phyloP scores from a whole-genome alignment of 2,113 vertebrate species.

The Tupaia tana region DNA sequence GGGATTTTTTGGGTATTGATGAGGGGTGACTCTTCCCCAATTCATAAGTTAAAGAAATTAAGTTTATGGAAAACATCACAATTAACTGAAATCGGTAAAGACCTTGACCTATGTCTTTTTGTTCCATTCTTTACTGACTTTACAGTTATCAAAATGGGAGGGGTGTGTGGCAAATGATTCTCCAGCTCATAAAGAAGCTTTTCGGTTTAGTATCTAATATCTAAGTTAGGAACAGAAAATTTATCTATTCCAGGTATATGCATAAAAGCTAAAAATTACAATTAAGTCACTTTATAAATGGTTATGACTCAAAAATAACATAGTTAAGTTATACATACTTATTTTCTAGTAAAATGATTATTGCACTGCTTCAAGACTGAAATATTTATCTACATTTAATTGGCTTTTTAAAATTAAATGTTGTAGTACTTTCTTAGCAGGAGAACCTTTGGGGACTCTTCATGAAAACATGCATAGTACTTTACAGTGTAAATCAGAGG shows the following conservation, averaged over 20 bases:
- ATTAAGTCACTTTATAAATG: constrained; percentile 39
- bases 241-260: constrained; percentile 23
- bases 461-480: background rate
- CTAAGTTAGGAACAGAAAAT: background rate
- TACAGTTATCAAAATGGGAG: background rate
- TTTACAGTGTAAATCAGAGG: constrained; percentile 7
- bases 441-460: background rate
- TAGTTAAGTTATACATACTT: background rate
- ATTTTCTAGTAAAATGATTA: constrained; percentile 14
- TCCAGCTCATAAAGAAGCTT: background rate
- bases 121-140: background rate
- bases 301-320: background rate
- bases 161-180: background rate
- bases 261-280: constrained; percentile 22
- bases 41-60: background rate
- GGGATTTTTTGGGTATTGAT: background rate
- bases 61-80: background rate
- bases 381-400: background rate
- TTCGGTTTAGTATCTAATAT: constrained; percentile 15
- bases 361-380: constrained; percentile 11
- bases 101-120: background rate
- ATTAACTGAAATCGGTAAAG: background rate
- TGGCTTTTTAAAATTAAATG: constrained; percentile 34
- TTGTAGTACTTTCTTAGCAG: background rate
- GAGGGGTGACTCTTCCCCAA: background rate